Evolutionary conservation across 2,797 vertebrate genomes (phyloP).

Genomic region (Myripristis jacobus): DNA sequence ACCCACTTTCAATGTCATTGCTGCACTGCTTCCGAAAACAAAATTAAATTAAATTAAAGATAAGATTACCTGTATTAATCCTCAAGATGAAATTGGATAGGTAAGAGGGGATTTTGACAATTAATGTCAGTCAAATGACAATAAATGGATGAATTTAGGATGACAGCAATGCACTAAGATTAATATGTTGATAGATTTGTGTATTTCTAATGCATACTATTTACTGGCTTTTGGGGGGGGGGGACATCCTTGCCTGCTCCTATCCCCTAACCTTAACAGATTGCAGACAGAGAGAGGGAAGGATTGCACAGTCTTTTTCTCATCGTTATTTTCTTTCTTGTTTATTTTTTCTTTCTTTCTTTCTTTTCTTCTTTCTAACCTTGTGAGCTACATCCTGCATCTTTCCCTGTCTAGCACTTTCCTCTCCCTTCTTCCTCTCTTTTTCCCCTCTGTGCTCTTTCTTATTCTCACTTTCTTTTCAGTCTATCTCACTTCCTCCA

Average conservation of each 20-base stretch:
- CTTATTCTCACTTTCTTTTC: neutral
- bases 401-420: no score
- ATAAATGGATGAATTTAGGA: no score
- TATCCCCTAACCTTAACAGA: neutral
- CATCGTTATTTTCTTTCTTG: constrained; percentile 11
- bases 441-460: neutral
- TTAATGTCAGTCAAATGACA: constrained; percentile 4
- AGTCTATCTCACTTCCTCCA: constrained; percentile 2
- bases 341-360: no score
- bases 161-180: no score
- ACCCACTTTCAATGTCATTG: constrained; percentile 13
- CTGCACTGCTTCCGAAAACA: neutral
- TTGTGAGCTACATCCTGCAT: no score
- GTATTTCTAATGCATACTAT: no score
- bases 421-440: no score
- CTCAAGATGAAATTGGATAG: no score
- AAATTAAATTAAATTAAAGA: constrained; percentile 16
- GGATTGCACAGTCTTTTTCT: neutral
- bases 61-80: neutral
- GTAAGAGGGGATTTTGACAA: constrained; percentile 1
- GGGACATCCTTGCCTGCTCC: no score
- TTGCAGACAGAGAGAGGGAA: constrained; percentile 1
- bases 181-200: no score
- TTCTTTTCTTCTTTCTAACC: no score
- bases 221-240: no score